Conservation (phyloP, 2,113 vertebrate species). For the Phycodurus eques region DNA sequence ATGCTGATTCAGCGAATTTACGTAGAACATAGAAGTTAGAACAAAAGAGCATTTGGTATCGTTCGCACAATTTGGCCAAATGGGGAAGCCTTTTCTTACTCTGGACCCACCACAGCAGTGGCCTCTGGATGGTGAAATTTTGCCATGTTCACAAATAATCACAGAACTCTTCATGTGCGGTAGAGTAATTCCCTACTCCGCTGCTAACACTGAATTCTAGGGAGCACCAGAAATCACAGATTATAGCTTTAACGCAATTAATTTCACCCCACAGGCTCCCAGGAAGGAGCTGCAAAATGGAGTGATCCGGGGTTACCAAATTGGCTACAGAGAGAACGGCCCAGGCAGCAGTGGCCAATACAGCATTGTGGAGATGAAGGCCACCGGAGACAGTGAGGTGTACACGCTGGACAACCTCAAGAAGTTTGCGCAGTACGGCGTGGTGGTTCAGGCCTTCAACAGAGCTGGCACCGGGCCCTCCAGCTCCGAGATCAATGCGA, state of each 20-base stretch:
- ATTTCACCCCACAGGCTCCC: constrained; percentile 77
- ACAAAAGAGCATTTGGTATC: too few species aligned
- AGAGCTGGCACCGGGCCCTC: constrained; percentile 93
- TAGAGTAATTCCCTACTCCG: not conserved
- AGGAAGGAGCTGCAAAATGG: constrained; percentile 97
- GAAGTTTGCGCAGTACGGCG: constrained; percentile 96
- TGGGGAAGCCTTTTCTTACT: too few species aligned
- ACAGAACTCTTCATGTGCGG: too few species aligned
- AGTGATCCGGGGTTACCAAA: constrained; percentile 96
- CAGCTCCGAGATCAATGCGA: constrained; percentile 96
- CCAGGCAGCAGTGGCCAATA: constrained; percentile 96
- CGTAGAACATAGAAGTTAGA: too few species aligned
- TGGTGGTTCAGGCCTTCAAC: constrained; percentile 98
- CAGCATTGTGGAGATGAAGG: constrained; percentile 99
- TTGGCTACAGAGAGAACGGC: constrained; percentile 94
- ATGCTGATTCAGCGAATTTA: too few species aligned
- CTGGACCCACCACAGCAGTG: too few species aligned
- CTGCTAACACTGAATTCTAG: too few species aligned
- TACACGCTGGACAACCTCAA: constrained; percentile 98
- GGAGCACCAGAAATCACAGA: too few species aligned
- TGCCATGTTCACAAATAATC: too few species aligned
- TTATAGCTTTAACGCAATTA: not conserved
- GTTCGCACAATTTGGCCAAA: too few species aligned
- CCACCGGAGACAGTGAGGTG: constrained; percentile 92
- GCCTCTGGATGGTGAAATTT: too few species aligned